Conservation (phyloP, 2,797 vertebrate genomes). For the Etheostoma nigrum region DNA sequence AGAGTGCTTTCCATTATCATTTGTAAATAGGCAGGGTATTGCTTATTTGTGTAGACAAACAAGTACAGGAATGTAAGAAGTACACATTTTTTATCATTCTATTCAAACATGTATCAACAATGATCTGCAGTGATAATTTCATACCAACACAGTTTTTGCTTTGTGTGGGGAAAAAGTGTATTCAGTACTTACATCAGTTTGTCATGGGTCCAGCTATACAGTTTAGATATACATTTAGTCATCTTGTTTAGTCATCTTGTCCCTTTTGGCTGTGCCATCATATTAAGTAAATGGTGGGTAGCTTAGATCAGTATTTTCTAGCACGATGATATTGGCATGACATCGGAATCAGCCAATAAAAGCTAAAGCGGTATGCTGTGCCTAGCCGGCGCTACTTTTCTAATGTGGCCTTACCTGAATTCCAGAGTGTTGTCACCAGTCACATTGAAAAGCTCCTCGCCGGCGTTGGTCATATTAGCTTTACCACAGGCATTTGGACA, state of each 20-base stretch:
- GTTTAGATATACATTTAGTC: no score
- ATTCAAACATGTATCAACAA: conserved; percentile 18
- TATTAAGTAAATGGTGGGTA: not conserved
- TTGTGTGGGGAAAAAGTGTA: conserved; percentile 2
- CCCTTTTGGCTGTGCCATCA: not conserved
- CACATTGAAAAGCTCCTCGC: no score
- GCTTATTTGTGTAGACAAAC: conserved; percentile 18
- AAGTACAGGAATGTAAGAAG: no score
- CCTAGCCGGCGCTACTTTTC: no score
- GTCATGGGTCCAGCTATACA: not conserved
- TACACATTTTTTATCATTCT: conserved; percentile 1
- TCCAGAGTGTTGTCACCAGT: no score
- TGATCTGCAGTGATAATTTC: not conserved
- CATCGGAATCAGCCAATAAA: no score
- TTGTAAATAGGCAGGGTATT: conserved; percentile 10
- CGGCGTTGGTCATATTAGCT: no score
- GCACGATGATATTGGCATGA: no score
- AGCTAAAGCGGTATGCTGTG: no score
- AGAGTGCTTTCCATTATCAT: conserved; percentile 23
- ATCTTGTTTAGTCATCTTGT: not conserved
- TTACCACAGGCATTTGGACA: no score
- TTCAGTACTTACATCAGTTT: not conserved
- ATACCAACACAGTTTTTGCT: not conserved
- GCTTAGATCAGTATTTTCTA: not conserved
- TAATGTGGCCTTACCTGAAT: no score